These are phyloP conservation scores for Tuta absoluta DNA, from an alignment of 2,888 invertebrate species.

Conservation along the genomic window DNA sequence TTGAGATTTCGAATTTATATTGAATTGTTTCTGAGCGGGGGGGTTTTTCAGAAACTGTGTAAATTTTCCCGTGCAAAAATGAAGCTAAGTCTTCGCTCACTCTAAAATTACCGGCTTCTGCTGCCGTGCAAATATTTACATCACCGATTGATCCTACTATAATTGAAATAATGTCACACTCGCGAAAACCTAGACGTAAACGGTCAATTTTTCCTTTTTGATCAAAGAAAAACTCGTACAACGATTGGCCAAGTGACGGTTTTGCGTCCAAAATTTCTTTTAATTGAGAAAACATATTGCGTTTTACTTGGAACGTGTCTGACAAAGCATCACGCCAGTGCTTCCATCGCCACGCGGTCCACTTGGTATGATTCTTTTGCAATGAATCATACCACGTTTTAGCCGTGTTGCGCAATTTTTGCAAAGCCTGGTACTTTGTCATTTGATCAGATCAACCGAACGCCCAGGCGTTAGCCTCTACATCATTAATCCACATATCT, in stretches of 20 bases:
- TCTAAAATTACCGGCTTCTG: slow-evolving; percentile 37
- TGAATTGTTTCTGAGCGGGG: no score
- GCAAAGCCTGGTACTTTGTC: slow-evolving; percentile 37
- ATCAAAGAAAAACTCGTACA: slow-evolving; percentile 41
- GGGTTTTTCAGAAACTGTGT: slow-evolving; percentile 26
- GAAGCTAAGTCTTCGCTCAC: slow-evolving; percentile 38
- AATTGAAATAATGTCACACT: slow-evolving; percentile 38
- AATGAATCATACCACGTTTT: slow-evolving; percentile 40
- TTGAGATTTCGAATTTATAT: no score
- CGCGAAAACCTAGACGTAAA: slow-evolving; percentile 35
- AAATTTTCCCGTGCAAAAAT: slow-evolving; percentile 34
- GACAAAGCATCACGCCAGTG: slow-evolving; percentile 39
- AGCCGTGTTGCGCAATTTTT: no score
- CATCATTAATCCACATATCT: slow-evolving; percentile 40
- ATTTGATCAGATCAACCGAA: slow-evolving; percentile 40
- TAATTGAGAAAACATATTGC: slow-evolving; percentile 35
- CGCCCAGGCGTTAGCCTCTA: slow-evolving; percentile 39
- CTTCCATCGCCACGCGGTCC: slow-evolving; percentile 41
- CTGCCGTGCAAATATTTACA: slow-evolving; percentile 35
- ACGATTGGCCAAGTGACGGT: slow-evolving; percentile 31
- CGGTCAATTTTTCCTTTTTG: slow-evolving; percentile 36
- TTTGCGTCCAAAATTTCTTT: slow-evolving; percentile 33
- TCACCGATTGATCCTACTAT: slow-evolving; percentile 40
- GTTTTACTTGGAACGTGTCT: slow-evolving; percentile 37
- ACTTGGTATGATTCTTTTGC: slow-evolving; percentile 38